Conservation (phyloP, 2,113 vertebrate genomes). For the Corythaixoides concolor region DNA sequence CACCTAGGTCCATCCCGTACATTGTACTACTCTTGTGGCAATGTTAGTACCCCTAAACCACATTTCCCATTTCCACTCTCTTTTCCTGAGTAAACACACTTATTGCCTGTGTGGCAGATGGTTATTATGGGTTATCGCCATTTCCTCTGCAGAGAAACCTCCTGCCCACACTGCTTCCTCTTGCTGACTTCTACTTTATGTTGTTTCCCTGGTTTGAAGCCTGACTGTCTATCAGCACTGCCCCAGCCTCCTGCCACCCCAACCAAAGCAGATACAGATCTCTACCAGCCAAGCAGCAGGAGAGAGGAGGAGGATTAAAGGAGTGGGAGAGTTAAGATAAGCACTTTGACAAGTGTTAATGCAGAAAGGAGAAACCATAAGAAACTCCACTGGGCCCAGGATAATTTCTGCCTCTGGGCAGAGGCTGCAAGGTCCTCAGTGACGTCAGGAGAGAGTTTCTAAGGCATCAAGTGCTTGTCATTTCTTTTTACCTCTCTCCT, state of each 20-base stretch:
- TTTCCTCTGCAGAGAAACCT: not conserved
- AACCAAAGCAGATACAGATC: not conserved
- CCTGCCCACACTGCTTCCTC: not conserved
- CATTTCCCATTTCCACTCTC: not conserved
- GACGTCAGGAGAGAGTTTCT: not conserved
- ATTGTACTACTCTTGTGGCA: not conserved
- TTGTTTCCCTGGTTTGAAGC: not conserved
- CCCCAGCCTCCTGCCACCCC: not conserved
- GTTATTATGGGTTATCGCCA: not conserved
- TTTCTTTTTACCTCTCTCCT: slow-evolving; percentile 11
- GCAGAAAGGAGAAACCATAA: not conserved
- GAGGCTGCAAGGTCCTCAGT: not conserved
- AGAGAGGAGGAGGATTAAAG: not conserved
- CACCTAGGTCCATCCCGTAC: not conserved
- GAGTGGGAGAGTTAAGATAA: not conserved
- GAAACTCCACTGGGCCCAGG: not conserved
- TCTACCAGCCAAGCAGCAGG: not conserved
- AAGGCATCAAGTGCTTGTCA: not conserved
- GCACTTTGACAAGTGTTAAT: not conserved
- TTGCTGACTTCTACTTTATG: not conserved
- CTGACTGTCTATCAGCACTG: not conserved
- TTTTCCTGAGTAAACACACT: not conserved
- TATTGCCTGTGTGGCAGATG: not conserved
- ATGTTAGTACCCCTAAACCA: not conserved
- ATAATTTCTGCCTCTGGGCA: not conserved